Percentiles rank a stretch among this genome's conserved stretches.
Evolutionary conservation across 2,797 vertebrate genomes (phyloP).

Genomic region (Tangara arthus): DNA sequence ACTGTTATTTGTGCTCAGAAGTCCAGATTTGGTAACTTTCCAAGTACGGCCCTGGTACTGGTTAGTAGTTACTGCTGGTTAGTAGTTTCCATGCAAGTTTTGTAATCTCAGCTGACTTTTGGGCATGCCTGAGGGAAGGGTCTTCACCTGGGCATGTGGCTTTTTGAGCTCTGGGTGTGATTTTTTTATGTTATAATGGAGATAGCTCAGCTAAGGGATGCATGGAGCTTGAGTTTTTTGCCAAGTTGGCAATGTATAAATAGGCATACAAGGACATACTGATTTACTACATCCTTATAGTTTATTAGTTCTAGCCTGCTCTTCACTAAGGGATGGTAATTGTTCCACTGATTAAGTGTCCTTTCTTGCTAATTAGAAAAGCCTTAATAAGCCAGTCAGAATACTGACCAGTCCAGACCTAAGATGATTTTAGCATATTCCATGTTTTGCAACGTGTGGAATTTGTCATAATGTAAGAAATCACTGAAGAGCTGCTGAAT

Average conservation of each 20-base stretch:
- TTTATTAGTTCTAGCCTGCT: background rate
- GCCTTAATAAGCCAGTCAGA: background rate
- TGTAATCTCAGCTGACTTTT: background rate
- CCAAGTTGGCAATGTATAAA: background rate
- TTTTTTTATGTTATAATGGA: background rate
- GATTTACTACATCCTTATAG: background rate
- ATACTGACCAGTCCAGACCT: background rate
- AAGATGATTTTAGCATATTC: background rate
- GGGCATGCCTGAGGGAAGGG: background rate
- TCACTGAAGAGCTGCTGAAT: background rate
- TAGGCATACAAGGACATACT: background rate
- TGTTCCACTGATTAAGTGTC: background rate
- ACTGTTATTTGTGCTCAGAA: fast-evolving
- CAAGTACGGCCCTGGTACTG: background rate
- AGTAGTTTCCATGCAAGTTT: background rate
- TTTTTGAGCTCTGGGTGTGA: background rate
- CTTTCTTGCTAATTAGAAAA: background rate
- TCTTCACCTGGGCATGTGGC: background rate
- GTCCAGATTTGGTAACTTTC: background rate
- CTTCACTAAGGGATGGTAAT: background rate
- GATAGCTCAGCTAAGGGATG: background rate
- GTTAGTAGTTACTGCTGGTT: background rate
- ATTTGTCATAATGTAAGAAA: background rate
- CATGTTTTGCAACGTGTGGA: background rate
- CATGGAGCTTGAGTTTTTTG: background rate